Conservation (phyloP, 2,888 invertebrate genomes). For the Hylaea fasciaria region DNA sequence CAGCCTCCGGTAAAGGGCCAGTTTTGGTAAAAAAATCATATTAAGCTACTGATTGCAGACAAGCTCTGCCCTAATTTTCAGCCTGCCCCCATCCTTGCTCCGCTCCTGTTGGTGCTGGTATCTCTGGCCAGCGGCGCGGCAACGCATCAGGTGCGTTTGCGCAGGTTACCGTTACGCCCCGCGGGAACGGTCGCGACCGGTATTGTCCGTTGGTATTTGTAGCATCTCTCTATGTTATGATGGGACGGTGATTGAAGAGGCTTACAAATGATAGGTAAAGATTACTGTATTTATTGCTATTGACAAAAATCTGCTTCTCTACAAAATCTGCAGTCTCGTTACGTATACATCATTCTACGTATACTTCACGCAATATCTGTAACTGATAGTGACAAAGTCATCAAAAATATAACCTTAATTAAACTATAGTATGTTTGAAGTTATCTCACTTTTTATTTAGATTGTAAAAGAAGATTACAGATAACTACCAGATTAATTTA, state of each 20-base stretch:
- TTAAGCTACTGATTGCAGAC: no score
- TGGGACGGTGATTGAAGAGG: not conserved
- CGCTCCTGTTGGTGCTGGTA: not conserved
- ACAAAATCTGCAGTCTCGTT: no score
- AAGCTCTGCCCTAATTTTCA: no score
- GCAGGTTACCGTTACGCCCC: slow-evolving; percentile 68
- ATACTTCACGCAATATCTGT: no score
- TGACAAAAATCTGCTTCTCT: not conserved
- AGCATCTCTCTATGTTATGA: not conserved
- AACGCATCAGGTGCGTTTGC: slow-evolving; percentile 67
- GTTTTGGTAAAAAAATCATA: no score
- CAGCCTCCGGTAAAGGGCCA: no score
- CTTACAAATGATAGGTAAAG: not conserved
- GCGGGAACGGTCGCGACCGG: slow-evolving; percentile 59
- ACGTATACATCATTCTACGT: no score
- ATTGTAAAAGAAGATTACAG: slow-evolving; percentile 27
- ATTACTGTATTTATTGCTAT: not conserved
- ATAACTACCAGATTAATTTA: slow-evolving; percentile 51
- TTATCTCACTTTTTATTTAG: not conserved
- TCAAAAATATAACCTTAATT: no score
- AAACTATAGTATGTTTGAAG: no score
- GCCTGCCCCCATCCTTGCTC: no score
- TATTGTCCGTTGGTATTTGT: slow-evolving; percentile 46
- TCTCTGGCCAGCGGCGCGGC: slow-evolving; percentile 14
- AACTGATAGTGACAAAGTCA: no score